These are phyloP conservation scores for Elymnias hypermnestra DNA, from an alignment of 1,140 invertebrate genomes.

Conservation along the genomic window DNA sequence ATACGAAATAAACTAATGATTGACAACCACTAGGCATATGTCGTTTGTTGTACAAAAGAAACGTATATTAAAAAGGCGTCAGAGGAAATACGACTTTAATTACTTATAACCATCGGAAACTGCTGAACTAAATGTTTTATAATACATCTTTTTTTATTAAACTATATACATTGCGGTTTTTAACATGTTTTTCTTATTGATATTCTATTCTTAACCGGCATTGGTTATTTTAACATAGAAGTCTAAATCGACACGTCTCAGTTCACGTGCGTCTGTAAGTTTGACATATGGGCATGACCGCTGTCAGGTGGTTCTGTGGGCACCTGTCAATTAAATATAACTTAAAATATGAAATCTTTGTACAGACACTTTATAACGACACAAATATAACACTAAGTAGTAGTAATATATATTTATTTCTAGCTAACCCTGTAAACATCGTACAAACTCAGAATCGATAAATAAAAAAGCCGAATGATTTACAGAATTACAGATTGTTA, in stretches of 20 bases:
- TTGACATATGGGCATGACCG: constrained; percentile 58
- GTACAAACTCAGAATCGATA: too few species aligned
- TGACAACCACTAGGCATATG: constrained; percentile 34
- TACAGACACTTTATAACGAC: too few species aligned
- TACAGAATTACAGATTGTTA: too few species aligned
- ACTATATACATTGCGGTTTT: constrained; percentile 12
- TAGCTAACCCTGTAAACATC: too few species aligned
- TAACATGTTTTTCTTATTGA: too few species aligned
- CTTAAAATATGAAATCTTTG: too few species aligned
- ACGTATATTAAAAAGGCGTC: constrained; percentile 42
- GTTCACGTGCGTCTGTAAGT: constrained; percentile 39
- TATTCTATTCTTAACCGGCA: constrained; percentile 7
- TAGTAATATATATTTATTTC: too few species aligned
- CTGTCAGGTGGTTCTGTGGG: constrained; percentile 54
- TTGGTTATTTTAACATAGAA: constrained; percentile 6
- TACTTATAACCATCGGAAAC: constrained; percentile 31
- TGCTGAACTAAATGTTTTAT: constrained; percentile 26
- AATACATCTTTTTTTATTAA: neutral
- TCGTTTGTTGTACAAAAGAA: constrained; percentile 31
- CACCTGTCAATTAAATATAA: constrained; percentile 44
- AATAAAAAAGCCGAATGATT: too few species aligned
- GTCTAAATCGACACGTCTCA: constrained; percentile 16
- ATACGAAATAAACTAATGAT: constrained; percentile 15
- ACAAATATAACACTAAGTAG: too few species aligned
- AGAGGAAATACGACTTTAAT: constrained; percentile 46